Conservation (phyloP, 2,113 vertebrate species). For the Epinephelus fuscoguttatus region DNA sequence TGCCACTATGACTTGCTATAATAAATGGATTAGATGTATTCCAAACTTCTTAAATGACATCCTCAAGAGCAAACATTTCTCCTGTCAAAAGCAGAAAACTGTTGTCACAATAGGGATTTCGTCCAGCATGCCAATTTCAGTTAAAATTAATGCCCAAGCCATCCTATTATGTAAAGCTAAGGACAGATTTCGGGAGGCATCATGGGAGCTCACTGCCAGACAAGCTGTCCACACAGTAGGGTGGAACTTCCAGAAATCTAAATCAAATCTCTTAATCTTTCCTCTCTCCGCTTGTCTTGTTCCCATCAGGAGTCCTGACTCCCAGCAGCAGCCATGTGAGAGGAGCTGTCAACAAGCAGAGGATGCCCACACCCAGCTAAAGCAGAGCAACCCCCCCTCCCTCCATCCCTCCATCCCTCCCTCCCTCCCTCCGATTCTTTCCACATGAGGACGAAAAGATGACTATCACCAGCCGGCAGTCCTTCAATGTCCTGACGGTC, state of each 20-base stretch:
- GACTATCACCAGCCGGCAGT: slow-evolving; percentile 94
- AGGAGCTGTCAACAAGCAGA: slow-evolving; percentile 68
- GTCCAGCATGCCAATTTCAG: slow-evolving; percentile 28
- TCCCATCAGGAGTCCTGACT: slow-evolving; percentile 76
- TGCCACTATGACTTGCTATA: background rate
- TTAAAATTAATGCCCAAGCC: slow-evolving; percentile 17
- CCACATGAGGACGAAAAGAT: slow-evolving; percentile 93
- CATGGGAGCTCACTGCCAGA: slow-evolving; percentile 37
- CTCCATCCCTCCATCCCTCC: slow-evolving; percentile 20
- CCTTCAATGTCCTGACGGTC: slow-evolving; percentile 91
- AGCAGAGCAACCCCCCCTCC: slow-evolving; percentile 45
- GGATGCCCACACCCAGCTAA: slow-evolving; percentile 79
- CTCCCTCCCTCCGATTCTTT: slow-evolving; percentile 63
- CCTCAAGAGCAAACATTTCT: background rate
- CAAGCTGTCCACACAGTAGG: slow-evolving; percentile 53
- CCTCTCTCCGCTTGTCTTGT: slow-evolving; percentile 56
- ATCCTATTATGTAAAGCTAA: slow-evolving; percentile 21
- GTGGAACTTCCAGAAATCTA: slow-evolving; percentile 49
- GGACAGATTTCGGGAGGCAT: slow-evolving; percentile 43
- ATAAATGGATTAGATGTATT: background rate
- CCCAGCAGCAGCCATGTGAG: slow-evolving; percentile 81
- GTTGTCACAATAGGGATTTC: background rate
- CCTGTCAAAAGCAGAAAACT: slow-evolving; percentile 2
- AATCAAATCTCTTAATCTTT: slow-evolving; percentile 64
- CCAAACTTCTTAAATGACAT: background rate